Base-by-base conservation (phyloP, 2,797 vertebrate genomes). In the Stomatorhinus walkeri region DNA sequence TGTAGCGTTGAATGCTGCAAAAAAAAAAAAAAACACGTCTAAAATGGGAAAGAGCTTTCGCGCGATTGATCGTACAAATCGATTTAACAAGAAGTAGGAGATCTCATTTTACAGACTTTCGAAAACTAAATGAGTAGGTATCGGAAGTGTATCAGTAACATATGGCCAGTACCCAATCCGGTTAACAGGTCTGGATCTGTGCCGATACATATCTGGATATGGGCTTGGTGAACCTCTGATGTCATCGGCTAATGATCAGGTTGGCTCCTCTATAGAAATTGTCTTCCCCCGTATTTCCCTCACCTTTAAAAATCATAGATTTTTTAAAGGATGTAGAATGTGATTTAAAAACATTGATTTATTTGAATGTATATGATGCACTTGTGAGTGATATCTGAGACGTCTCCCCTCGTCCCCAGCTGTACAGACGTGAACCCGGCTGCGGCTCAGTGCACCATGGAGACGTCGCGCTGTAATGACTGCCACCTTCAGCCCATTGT, bases 391-490 rank as follows among this genome's bases (percentile, higher is more conserved):
- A 43, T 56, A 59, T 14, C 85, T 54, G 52, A 12, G 24, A 19
- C 49, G 28, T 86, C 49, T 87, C n/a, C 40, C 40, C 8, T 36
- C 81, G 22, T 24, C 16, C 36, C 81, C 40, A 99, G 98, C 43
- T 99, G 97, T 93, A 99, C 98, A 1, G 98, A 99, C 89, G 94
- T 98, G 91, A 99, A 99, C 88, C 95, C 96, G 0, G 90, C 93
- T 28, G 98, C 98, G 46, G 96, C 96, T 16, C 93, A 91, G 19
- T 99, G 98, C 91, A 97, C 97, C 0, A 90, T 93, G 51, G 94
- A 95, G 93, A 99, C 98, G 0, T 96, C 97, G 22, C 92, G 90
- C 28, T 92, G 94, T 51, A 99, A 98, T 91, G 86, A 52, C 0
- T 95, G 97, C 2, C 90, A 94, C 1, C 92, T 99, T 89, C 96